Evolutionary conservation across 2,888 invertebrate species (phyloP), one percentile per base, ranked within the genome.

Genomic region (Teinopalpus imperialis): DNA sequence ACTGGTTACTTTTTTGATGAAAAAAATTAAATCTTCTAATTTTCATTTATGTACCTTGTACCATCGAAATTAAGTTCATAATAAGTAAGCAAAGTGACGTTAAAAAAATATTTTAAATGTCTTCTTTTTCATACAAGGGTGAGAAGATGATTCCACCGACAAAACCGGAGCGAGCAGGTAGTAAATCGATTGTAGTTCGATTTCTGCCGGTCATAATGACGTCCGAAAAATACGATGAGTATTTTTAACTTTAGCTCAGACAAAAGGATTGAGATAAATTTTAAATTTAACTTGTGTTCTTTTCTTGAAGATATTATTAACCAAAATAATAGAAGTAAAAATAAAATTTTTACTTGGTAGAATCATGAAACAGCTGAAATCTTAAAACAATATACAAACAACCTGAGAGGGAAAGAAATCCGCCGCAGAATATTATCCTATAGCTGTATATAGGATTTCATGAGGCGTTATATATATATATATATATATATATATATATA

Each of bases 161-260:
- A 70, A 61, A 63, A 53, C 58, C 61, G 57, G 52, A 58, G 65
- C 63, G 61, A 62, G 75, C 85, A 85, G 85, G 85, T 85, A 85
- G 73, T 74, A 79, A 80, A 78, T 76, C 77, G 72, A 80, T 82
- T 81, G 81, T 80, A 78, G 70, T 69, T 70, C 57, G 54, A 56
- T 49, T 62, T 63, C 57, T 61, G 57, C 50, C 58, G 58, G 20
- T 42, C 42, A 21, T 47, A 35, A 49, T 48, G 48, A 41, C 18
- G 24, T 41, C 41, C 26, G 35, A 36, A 31, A 30, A 36, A 41
- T 46, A 41, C 41, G 35, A 24, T 10, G 4, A 30, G 13, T 31
- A 24, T 46, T 49, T 48, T 52, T 54, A 52, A 47, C 48, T 42
- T 37, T 26, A 21, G 24, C 32, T 41, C 37, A 35, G 21, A 66